A percentile compares a stretch with the other conserved stretches of the same genome.
Conservation (phyloP, 2,888 invertebrate genomes). For the Epistrophe eligans region DNA sequence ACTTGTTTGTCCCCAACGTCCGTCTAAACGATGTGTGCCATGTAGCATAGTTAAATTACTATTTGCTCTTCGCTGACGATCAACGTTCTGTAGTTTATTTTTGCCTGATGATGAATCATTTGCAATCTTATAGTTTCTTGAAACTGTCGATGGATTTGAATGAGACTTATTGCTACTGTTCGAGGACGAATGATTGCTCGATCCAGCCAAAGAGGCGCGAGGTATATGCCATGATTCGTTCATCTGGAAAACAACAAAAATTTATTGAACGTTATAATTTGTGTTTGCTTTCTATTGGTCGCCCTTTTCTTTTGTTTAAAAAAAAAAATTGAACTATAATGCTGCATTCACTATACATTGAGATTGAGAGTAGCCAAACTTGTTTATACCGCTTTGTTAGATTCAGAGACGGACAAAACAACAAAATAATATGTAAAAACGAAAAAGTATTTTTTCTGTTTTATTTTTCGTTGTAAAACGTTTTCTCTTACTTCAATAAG, state of each 20-base stretch:
- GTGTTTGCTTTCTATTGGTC: conserved; percentile 25
- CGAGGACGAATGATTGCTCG: conserved; percentile 79
- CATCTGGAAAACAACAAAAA: conserved; percentile 79
- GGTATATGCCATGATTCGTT: conserved; percentile 91
- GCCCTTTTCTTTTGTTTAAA: conserved; percentile 34
- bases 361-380: conserved; percentile 39
- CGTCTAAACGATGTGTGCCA: conserved; percentile 7
- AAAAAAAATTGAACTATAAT: conserved; percentile 25
- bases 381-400: conserved; percentile 44
- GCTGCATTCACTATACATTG: conserved; percentile 38
- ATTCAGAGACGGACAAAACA: not conserved
- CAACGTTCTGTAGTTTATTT: not conserved
- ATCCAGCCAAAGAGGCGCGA: conserved; percentile 89
- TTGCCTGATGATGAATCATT: conserved; percentile 19
- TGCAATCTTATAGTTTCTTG: conserved; percentile 60
- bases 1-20: conserved; percentile 20
- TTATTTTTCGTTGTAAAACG: not conserved
- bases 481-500: conserved; percentile 3
- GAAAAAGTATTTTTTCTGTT: not conserved
- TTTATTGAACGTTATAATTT: conserved; percentile 6
- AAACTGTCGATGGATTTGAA: conserved; percentile 79
- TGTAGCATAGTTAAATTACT: not conserved
- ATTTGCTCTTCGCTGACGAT: conserved; percentile 16
- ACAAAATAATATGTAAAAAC: conserved; percentile 3
- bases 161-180: conserved; percentile 81